Percentiles rank a stretch among this genome's conserved stretches.
Evolutionary conservation across 2,113 vertebrate genomes (phyloP).

Genomic region (Dryoscopus gambensis): DNA sequence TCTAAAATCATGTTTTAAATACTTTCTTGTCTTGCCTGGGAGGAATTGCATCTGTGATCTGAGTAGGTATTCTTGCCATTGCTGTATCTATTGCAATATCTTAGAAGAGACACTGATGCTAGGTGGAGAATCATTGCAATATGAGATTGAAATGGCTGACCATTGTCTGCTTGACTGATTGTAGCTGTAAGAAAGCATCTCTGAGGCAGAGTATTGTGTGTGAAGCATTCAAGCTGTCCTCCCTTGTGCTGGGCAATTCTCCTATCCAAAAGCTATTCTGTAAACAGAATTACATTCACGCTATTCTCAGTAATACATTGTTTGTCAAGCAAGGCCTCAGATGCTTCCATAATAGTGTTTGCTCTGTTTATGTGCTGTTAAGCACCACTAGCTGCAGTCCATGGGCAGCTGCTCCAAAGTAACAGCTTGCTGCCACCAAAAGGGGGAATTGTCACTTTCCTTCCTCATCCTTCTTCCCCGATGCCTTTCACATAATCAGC

Average conservation of each 20-base stretch:
- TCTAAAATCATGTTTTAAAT: constrained; percentile 45
- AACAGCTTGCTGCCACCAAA: constrained; percentile 28
- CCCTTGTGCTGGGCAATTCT: background rate
- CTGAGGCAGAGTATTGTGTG: background rate
- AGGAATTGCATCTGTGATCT: constrained; percentile 31
- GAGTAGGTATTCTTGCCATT: constrained; percentile 29
- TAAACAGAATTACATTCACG: background rate
- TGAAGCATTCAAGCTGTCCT: background rate
- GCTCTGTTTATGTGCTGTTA: background rate
- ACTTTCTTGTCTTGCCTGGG: constrained; percentile 37
- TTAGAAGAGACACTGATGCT: background rate
- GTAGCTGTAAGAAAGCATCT: constrained; percentile 36
- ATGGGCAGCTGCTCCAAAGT: constrained; percentile 19
- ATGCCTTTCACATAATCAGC: background rate
- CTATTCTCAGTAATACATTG: background rate
- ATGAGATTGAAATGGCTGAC: constrained; percentile 23
- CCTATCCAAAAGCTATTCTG: background rate
- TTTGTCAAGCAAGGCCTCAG: constrained; percentile 29
- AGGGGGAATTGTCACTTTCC: background rate
- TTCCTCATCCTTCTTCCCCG: background rate
- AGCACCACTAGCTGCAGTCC: constrained; percentile 12
- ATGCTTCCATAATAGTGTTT: constrained; percentile 20
- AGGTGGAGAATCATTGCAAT: constrained; percentile 22
- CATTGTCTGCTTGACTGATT: constrained; percentile 30
- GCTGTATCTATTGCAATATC: background rate